phyloP scores from a whole-genome alignment of 2,888 invertebrate species.

The Calameuta pallipes region DNA sequence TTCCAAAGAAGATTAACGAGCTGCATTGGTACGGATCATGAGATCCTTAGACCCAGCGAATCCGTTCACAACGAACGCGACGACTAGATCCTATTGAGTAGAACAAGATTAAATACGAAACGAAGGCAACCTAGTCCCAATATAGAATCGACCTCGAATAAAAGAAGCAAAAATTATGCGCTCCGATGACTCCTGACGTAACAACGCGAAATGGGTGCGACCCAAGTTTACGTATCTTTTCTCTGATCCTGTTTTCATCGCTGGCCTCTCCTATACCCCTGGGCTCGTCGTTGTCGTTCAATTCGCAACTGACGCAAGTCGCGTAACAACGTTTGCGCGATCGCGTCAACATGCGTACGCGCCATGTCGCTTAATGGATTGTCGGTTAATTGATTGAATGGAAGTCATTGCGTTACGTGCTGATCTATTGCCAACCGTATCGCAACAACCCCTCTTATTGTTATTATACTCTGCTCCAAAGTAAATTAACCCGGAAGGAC shows the following conservation, averaged over 20 bases:
- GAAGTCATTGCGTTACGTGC: neutral
- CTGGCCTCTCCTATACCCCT: neutral
- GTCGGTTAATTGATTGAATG: conserved; percentile 35
- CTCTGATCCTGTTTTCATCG: neutral
- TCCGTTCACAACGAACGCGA: neutral
- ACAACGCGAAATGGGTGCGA: neutral
- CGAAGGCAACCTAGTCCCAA: neutral
- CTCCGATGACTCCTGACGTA: neutral
- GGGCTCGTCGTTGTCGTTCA: neutral
- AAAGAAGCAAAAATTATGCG: neutral
- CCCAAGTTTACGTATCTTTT: neutral
- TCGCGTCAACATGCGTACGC: conserved; percentile 34
- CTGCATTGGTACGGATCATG: neutral
- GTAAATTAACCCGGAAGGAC: neutral
- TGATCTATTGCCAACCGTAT: neutral
- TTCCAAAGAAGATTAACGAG: neutral
- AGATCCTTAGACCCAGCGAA: neutral
- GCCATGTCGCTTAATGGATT: conserved; percentile 47
- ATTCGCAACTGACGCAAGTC: conserved; percentile 39
- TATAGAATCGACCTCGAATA: neutral
- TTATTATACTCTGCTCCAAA: neutral
- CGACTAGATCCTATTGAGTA: neutral
- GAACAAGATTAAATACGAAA: neutral
- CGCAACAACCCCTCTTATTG: neutral
- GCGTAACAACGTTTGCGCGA: conserved; percentile 43